Conservation (phyloP, 2,888 invertebrate genomes). For the Unio pictorum region DNA sequence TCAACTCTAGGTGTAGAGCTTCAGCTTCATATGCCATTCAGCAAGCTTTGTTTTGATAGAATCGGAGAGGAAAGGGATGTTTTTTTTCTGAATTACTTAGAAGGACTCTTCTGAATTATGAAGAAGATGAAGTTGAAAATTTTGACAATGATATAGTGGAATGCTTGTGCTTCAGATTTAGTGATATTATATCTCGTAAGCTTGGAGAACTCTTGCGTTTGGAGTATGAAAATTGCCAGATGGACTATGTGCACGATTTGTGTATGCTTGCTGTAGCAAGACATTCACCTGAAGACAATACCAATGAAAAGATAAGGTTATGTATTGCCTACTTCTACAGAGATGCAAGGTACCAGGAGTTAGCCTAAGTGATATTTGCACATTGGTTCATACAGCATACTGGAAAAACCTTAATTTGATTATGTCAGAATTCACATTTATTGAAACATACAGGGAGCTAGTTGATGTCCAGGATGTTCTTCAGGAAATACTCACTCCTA, state of each 20-base stretch:
- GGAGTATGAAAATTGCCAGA: slow-evolving; percentile 6
- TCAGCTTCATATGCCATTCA: slow-evolving; percentile 30
- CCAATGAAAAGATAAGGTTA: not conserved
- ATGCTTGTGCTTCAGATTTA: slow-evolving; percentile 19
- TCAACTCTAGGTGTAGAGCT: slow-evolving; percentile 7
- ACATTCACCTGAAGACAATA: not conserved
- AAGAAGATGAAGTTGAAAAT: slow-evolving; percentile 27
- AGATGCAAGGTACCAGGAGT: not conserved
- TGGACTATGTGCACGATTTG: slow-evolving; percentile 28
- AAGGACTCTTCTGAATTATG: slow-evolving; percentile 22
- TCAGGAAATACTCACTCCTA: too few species aligned
- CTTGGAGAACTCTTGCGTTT: slow-evolving; percentile 8
- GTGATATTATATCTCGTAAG: slow-evolving; percentile 15
- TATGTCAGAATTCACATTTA: slow-evolving; percentile 9
- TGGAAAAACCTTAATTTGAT: slow-evolving; percentile 11
- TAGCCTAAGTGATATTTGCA: not conserved
- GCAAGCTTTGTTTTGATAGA: slow-evolving; percentile 16
- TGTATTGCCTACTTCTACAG: slow-evolving; percentile 13
- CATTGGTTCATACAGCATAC: slow-evolving; percentile 12
- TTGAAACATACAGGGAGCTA: slow-evolving; percentile 7
- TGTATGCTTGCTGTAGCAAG: slow-evolving; percentile 16
- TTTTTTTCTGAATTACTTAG: slow-evolving; percentile 26
- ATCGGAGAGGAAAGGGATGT: slow-evolving; percentile 28
- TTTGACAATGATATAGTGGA: slow-evolving; percentile 24
- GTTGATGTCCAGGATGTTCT: not conserved